Evolutionary conservation across 2,888 invertebrate species (phyloP).

Genomic region (Tipula helvola): DNA sequence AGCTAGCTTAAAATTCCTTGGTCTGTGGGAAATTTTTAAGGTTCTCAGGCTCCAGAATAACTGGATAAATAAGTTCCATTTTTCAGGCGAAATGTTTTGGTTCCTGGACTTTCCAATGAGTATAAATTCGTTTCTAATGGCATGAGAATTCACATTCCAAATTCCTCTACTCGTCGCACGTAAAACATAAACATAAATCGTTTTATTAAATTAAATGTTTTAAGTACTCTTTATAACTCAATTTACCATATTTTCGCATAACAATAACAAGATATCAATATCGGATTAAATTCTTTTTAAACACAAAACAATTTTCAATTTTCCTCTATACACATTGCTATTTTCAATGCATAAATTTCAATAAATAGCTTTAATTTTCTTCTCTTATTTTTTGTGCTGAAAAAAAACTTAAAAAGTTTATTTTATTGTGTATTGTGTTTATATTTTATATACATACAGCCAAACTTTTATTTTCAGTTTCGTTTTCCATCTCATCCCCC

Average conservation of each 20-base stretch:
- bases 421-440: not conserved
- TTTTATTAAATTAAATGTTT: not conserved
- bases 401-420: not conserved
- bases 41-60: too few species aligned
- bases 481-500: not conserved
- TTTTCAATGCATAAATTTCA: not conserved
- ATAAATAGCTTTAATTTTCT: not conserved
- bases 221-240: not conserved
- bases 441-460: not conserved
- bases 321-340: not conserved
- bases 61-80: too few species aligned
- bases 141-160: not conserved
- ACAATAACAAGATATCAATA: not conserved
- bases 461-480: not conserved
- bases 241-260: not conserved
- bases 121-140: too few species aligned
- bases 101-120: too few species aligned
- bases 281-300: not conserved
- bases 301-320: not conserved
- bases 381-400: not conserved
- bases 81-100: too few species aligned
- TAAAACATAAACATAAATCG: not conserved
- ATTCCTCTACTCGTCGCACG: not conserved
- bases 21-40: too few species aligned
- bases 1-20: too few species aligned